Evolutionary conservation across 2,797 vertebrate genomes (phyloP).

Genomic region (Melanotaenia trifasciata): DNA sequence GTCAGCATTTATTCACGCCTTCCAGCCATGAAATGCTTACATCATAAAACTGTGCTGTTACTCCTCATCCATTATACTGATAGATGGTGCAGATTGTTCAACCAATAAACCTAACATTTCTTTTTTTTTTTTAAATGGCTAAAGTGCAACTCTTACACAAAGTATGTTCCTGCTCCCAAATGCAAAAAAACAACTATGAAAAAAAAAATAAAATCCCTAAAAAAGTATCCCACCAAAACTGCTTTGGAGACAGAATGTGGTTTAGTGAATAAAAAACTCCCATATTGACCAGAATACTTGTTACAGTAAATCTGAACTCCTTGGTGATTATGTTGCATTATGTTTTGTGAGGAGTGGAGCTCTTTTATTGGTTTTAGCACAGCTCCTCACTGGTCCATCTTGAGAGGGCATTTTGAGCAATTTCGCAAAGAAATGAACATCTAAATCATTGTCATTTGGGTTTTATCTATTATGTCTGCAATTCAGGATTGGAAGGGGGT

Average conservation of each 20-base stretch:
- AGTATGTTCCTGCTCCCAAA: conserved; percentile 16
- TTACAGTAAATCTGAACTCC: conserved; percentile 48
- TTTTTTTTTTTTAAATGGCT: conserved; percentile 39
- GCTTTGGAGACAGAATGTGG: conserved; percentile 21
- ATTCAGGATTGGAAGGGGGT: conserved; percentile 57
- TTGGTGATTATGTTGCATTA: conserved; percentile 49
- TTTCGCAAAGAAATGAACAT: conserved; percentile 58
- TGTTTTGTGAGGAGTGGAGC: conserved; percentile 30
- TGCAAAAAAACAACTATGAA: conserved; percentile 26
- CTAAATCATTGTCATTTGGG: conserved; percentile 51
- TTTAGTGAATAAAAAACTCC: conserved; percentile 34
- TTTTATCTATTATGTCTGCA: conserved; percentile 66
- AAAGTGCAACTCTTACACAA: conserved; percentile 41
- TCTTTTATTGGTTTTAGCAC: conserved; percentile 45
- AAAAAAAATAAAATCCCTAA: not conserved
- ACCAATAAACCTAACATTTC: conserved; percentile 49
- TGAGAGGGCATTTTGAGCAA: conserved; percentile 51
- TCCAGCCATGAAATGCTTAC: conserved; percentile 63
- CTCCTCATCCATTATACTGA: conserved; percentile 53
- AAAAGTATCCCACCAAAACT: conserved; percentile 10
- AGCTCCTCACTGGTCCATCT: conserved; percentile 29
- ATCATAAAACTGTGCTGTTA: conserved; percentile 56
- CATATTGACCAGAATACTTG: conserved; percentile 58
- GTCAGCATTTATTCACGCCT: conserved; percentile 65
- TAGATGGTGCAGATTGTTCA: conserved; percentile 49